Base-by-base conservation (phyloP, 2,113 vertebrate species). In the Entelurus aequoreus region DNA sequence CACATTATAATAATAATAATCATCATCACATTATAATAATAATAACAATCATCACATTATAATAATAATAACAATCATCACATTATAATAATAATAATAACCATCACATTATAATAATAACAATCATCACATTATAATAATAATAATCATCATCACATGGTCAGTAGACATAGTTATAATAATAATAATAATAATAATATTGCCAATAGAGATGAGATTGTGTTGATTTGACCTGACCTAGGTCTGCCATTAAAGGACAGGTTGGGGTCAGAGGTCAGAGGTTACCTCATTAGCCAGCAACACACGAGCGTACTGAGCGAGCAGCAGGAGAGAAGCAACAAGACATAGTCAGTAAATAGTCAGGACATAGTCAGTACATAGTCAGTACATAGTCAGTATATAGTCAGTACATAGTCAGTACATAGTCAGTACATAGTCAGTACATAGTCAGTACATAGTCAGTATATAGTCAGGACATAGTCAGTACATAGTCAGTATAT, bases 221-320 rank as follows among this genome's bases (percentile, higher is more conserved):
- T 16, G 49, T 28, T n/a, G 19, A 54, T 54, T 37, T 6, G 5
- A 36, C 74, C 66, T 79, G 77, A 73, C 74, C 80, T 83, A 82
- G 77, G 82, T 83, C 77, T 87, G 83, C 70, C 19, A 60, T 62
- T 54, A 16, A 42, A 42, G 48, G 71, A 52, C 19, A 67, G 76
- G 66, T 66, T 48, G 8, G 8, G 37, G 79, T 62, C 42, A 11
- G 42, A 46, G 42, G 42, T 98, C 94, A 59, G 91, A 93, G 91
- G 93, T 98, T 90, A 95, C 94, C 90, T 94, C 93, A 86, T 90
- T 93, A 93, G 94, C 92, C 90, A 94, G 92, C 93, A 96, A 92
- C 92, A 94, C 94, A 92, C 82, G 93, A 91, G 92, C 92, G 85
- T 94, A 96, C 96, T 98, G 92, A 93, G 66, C 74, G 88, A 92